Evolutionary conservation across 2,797 vertebrate genomes (phyloP).

Genomic region (Hapalemur alaotrensis): DNA sequence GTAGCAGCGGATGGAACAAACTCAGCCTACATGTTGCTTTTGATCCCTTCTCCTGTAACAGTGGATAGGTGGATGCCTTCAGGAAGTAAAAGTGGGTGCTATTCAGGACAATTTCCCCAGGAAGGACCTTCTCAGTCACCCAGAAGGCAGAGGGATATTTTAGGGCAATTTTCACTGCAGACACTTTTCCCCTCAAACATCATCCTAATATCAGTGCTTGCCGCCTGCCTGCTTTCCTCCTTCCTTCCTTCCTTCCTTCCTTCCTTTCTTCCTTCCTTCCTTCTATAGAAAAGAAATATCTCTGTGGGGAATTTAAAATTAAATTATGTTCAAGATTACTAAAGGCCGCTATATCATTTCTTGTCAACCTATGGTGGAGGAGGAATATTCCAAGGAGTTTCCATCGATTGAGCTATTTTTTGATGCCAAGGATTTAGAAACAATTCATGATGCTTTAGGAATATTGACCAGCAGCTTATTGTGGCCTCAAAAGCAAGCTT

Average conservation of each 20-base stretch:
- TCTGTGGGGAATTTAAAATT: not conserved
- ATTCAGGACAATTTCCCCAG: not conserved
- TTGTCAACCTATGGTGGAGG: not conserved
- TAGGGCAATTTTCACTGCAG: not conserved
- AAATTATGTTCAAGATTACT: not conserved
- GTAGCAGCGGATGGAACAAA: not conserved
- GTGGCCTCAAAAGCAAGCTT: not conserved
- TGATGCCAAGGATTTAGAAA: not conserved
- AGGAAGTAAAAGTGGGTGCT: not conserved
- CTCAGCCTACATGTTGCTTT: not conserved
- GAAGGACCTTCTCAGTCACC: not conserved
- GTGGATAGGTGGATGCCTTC: not conserved
- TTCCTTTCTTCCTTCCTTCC: fast-evolving
- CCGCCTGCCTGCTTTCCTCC: not conserved
- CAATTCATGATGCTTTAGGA: not conserved
- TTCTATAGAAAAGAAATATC: not conserved
- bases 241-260: too few species aligned
- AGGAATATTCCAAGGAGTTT: not conserved
- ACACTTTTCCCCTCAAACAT: not conserved
- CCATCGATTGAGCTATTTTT: not conserved
- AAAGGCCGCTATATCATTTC: not conserved
- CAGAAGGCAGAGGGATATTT: not conserved
- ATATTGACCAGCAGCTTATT: not conserved
- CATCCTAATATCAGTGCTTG: not conserved
- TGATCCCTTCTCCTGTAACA: not conserved